Evolutionary conservation across 1,140 invertebrate species (phyloP).

Genomic region (Rhagoletis zephyria): DNA sequence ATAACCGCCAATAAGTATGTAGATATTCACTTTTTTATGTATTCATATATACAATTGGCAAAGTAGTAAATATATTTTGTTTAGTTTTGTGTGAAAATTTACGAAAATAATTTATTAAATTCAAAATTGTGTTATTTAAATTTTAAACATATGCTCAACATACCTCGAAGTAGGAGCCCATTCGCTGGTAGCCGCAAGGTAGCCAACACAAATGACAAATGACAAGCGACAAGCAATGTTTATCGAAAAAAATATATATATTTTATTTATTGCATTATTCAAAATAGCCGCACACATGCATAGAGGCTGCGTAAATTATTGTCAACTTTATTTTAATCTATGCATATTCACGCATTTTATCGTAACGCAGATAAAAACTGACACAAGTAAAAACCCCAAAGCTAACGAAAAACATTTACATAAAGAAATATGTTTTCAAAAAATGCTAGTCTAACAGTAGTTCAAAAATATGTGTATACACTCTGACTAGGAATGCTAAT

Average conservation of each 20-base stretch:
- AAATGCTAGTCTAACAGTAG: conserved; percentile 19
- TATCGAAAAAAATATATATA: background rate
- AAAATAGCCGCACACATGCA: conserved; percentile 16
- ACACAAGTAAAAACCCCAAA: background rate
- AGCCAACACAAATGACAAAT: background rate
- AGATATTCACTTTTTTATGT: no score
- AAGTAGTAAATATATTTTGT: no score
- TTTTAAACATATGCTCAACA: no score
- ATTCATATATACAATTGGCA: no score
- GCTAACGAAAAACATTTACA: conserved; percentile 13
- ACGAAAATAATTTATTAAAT: no score
- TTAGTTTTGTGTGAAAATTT: no score
- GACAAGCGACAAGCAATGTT: background rate
- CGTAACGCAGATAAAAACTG: background rate
- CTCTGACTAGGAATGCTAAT: no score
- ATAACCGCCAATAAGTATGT: no score
- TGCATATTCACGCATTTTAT: conserved; percentile 9
- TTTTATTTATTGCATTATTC: conserved; percentile 45
- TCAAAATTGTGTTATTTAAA: no score
- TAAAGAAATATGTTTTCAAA: conserved; percentile 17
- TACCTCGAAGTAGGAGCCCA: no score
- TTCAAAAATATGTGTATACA: background rate
- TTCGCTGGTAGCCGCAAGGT: background rate
- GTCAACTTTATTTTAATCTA: conserved; percentile 39
- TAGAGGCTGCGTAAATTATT: conserved; percentile 5